Conservation (phyloP, 2,113 vertebrate species). For the Ceyx margarethae region DNA sequence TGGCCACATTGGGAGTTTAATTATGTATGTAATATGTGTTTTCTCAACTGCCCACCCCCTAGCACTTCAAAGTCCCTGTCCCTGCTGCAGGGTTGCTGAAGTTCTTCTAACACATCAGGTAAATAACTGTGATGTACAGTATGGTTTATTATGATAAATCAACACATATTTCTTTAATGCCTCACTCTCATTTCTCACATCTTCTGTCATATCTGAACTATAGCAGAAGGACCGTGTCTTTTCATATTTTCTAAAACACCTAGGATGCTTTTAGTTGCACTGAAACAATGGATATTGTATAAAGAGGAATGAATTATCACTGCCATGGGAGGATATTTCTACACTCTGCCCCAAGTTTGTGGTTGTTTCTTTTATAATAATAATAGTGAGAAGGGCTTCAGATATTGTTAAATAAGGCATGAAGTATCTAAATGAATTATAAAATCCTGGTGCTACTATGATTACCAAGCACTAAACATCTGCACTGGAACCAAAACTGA, state of each 20-base stretch:
- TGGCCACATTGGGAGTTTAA: not conserved
- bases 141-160: constrained; percentile 3
- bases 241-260: not conserved
- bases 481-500: not conserved
- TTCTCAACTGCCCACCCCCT: not conserved
- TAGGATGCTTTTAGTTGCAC: not conserved
- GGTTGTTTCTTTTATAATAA: not conserved
- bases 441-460: not conserved
- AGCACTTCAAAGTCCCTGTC: not conserved
- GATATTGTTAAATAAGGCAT: not conserved
- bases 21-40: not conserved
- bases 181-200: not conserved
- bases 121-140: not conserved
- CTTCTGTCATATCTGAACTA: not conserved
- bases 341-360: not conserved
- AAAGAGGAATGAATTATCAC: not conserved
- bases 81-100: not conserved
- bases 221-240: not conserved
- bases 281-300: not conserved
- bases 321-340: not conserved
- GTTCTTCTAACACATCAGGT: not conserved
- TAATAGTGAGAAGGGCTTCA: not conserved
- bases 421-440: not conserved
- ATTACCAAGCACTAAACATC: not conserved
- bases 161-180: not conserved